phyloP scores from a whole-genome alignment of 2,888 invertebrate genomes.

The Caenorhabditis sp. region DNA sequence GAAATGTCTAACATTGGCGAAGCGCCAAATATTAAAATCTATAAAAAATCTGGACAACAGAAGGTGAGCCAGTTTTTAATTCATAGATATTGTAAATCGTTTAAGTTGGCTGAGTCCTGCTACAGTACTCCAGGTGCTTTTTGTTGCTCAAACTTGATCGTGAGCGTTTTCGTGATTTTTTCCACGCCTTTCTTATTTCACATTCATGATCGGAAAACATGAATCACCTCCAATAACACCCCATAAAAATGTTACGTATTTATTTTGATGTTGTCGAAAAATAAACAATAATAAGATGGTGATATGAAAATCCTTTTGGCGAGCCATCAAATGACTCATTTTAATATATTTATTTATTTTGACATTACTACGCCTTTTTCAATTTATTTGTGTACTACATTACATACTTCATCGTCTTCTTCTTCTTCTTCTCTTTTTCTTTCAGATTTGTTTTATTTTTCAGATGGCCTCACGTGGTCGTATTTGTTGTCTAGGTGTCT shows the following conservation, averaged over 20 bases:
- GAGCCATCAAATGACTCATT: neutral
- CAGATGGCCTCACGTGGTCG: constrained; percentile 28
- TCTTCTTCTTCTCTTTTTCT: too few species aligned
- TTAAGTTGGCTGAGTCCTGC: too few species aligned
- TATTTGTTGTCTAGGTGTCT: constrained; percentile 26
- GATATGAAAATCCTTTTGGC: neutral
- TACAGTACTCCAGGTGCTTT: too few species aligned
- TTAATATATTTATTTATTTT: neutral
- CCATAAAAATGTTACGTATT: neutral
- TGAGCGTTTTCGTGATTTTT: neutral
- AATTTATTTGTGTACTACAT: neutral
- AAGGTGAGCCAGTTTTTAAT: too few species aligned
- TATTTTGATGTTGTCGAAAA: neutral
- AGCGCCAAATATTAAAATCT: too few species aligned
- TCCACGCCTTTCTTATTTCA: too few species aligned
- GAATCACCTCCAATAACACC: neutral
- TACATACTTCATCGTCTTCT: too few species aligned
- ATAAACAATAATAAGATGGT: neutral
- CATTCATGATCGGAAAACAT: neutral
- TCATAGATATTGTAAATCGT: too few species aligned
- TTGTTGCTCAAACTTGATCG: too few species aligned
- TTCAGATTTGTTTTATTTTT: neutral
- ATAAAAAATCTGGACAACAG: too few species aligned
- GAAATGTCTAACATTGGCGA: too few species aligned
- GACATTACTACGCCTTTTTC: too few species aligned